Evolutionary conservation across 2,113 vertebrate species (phyloP).

Genomic region (Myocastor coypus): DNA sequence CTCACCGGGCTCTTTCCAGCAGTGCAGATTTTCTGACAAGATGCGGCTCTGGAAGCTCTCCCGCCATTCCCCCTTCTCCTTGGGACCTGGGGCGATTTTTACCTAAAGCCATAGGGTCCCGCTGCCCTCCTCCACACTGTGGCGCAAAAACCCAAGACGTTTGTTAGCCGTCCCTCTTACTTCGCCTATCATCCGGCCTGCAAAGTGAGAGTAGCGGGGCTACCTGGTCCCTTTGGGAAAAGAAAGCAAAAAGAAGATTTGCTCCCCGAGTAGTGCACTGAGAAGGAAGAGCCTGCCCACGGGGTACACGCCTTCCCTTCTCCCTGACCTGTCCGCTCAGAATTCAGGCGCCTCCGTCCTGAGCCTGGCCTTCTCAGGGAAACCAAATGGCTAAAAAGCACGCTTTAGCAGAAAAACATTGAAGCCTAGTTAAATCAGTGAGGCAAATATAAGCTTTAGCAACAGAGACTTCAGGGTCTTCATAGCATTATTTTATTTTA

Average conservation of each 20-base stretch:
- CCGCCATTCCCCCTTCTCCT: slow-evolving; percentile 56
- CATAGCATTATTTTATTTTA: background rate
- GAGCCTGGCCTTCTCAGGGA: background rate
- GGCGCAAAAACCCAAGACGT: background rate
- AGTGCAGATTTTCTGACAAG: slow-evolving; percentile 76
- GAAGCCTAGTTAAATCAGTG: background rate
- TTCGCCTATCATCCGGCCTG: background rate
- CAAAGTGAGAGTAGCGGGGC: background rate
- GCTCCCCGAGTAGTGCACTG: background rate
- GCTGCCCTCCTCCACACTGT: background rate
- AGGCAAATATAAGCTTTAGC: background rate
- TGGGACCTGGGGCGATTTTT: slow-evolving; percentile 68
- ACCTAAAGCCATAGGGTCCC: background rate
- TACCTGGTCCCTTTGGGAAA: background rate
- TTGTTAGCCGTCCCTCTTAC: background rate
- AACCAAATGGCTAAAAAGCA: background rate
- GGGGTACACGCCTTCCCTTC: background rate
- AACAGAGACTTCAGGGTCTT: background rate
- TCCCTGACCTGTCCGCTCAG: background rate
- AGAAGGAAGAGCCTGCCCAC: background rate
- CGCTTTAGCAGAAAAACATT: background rate
- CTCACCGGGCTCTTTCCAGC: slow-evolving; percentile 67
- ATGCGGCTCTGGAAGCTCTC: slow-evolving; percentile 71
- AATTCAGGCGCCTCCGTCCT: background rate
- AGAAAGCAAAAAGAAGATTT: slow-evolving; percentile 9